Percentiles rank a stretch among this genome's conserved stretches.
Evolutionary conservation across 1,140 invertebrate species (phyloP).

Genomic region (Zaprionus kolodkinae): DNA sequence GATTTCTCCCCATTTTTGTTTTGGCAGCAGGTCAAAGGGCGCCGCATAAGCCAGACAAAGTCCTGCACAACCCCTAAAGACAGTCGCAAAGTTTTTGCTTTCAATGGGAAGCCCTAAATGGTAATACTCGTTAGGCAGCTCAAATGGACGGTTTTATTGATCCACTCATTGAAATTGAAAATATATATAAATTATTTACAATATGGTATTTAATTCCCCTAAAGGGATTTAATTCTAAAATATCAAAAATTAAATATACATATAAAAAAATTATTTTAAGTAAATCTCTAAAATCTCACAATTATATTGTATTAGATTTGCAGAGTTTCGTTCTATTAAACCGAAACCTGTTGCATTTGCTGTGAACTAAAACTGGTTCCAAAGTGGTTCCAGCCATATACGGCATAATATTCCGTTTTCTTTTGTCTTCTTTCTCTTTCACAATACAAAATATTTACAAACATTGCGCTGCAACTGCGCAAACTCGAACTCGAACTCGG

Average conservation of each 20-base stretch:
- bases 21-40: constrained; percentile 64
- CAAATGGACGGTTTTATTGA: constrained; percentile 10
- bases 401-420: not conserved
- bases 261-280: too few species aligned
- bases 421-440: not conserved
- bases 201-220: too few species aligned
- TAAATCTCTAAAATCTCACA: too few species aligned
- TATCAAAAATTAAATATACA: too few species aligned
- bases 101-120: constrained; percentile 51
- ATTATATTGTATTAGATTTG: too few species aligned
- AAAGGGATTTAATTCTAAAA: too few species aligned
- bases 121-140: constrained; percentile 8
- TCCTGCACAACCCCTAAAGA: constrained; percentile 41
- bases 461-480: constrained; percentile 60
- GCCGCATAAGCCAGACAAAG: constrained; percentile 61
- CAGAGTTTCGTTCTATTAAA: not conserved
- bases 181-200: not conserved
- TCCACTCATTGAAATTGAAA: not conserved
- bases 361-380: not conserved
- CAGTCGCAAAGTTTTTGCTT: constrained; percentile 21
- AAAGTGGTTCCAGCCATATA: not conserved
- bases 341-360: not conserved
- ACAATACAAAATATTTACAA: constrained; percentile 62
- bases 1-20: constrained; percentile 24
- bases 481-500: constrained; percentile 45